Evolutionary conservation across 2,888 invertebrate species (phyloP).

Genomic region (Abrostola tripartita): DNA sequence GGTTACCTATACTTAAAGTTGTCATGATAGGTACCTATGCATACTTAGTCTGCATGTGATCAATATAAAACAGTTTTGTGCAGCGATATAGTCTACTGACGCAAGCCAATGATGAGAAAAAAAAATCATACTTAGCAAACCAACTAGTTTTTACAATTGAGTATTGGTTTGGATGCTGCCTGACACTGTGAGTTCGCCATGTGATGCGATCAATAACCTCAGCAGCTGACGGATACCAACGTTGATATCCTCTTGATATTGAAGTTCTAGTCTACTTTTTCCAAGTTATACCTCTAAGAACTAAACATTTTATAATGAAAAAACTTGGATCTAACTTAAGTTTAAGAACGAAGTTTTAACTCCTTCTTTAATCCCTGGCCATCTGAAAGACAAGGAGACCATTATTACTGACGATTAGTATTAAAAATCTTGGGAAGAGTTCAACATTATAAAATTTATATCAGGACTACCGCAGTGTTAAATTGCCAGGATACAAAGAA

Average conservation of each 20-base stretch:
- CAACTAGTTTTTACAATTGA: too few relatives aligned
- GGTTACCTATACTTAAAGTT: too few relatives aligned
- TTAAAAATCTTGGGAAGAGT: background rate
- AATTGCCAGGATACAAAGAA: too few relatives aligned
- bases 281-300: conserved; percentile 20
- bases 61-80: too few relatives aligned
- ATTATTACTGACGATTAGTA: conserved; percentile 2
- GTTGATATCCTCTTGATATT: background rate
- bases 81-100: too few relatives aligned
- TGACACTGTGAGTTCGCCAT: background rate
- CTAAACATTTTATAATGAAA: conserved; percentile 27
- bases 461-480: too few relatives aligned
- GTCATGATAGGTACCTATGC: too few relatives aligned
- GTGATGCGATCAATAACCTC: background rate
- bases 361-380: conserved; percentile 25
- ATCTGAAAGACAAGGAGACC: background rate
- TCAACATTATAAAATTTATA: background rate
- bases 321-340: conserved; percentile 22
- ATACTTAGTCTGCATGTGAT: too few relatives aligned
- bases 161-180: too few relatives aligned
- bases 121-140: too few relatives aligned
- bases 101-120: too few relatives aligned
- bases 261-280: background rate
- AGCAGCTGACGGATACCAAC: background rate
- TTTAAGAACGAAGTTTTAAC: conserved; percentile 26